Conservation (phyloP, 2,888 invertebrate species). For the Autographa pulchrina region DNA sequence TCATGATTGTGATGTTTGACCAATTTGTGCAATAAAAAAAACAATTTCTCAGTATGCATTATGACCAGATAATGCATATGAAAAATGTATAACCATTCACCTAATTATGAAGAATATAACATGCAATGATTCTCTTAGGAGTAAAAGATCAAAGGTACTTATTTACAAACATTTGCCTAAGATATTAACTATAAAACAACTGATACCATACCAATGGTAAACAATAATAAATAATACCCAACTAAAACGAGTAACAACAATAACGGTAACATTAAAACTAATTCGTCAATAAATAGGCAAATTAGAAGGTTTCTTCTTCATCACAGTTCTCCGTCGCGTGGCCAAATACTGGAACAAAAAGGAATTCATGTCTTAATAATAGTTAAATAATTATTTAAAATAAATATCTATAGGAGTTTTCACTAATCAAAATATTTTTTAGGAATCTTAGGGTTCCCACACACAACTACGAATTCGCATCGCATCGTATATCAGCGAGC, state of each 20-base stretch:
- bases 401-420: no score
- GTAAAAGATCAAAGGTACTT: constrained; percentile 75
- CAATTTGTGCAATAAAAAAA: constrained; percentile 73
- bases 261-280: constrained; percentile 85
- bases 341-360: constrained; percentile 94
- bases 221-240: constrained; percentile 85
- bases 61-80: constrained; percentile 84
- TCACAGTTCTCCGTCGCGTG: constrained; percentile 96
- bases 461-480: no score
- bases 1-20: constrained; percentile 82
- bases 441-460: no score
- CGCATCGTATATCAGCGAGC: no score
- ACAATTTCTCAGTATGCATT: constrained; percentile 82
- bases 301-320: constrained; percentile 95
- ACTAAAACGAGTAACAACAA: constrained; percentile 83
- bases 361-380: constrained; percentile 9
- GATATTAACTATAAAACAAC: constrained; percentile 75
- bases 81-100: constrained; percentile 79
- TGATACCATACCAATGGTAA: constrained; percentile 78
- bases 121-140: constrained; percentile 78
- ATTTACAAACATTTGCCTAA: constrained; percentile 81
- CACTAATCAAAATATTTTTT: no score
- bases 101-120: constrained; percentile 75
- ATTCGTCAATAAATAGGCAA: constrained; percentile 72
- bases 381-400: no score